phyloP scores from a whole-genome alignment of 2,113 vertebrate genomes.

The Pollachius pollachius region DNA sequence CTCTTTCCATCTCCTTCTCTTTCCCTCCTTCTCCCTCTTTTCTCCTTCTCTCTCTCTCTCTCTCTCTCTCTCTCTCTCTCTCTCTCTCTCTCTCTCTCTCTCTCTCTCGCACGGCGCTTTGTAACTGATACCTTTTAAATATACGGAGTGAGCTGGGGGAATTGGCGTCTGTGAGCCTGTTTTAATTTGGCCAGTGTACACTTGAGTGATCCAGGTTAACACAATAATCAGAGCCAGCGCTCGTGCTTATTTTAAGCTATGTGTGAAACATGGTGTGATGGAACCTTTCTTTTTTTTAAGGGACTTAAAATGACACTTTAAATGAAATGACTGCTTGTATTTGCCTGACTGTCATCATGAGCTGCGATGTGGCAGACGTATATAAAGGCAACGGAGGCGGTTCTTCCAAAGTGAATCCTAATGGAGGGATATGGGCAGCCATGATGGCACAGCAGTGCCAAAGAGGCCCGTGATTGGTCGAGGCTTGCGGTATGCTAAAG shows the following conservation, averaged over 20 bases:
- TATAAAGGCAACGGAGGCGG: too few species aligned
- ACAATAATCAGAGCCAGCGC: slow-evolving; percentile 66
- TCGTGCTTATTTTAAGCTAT: slow-evolving; percentile 42
- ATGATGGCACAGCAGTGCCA: too few species aligned
- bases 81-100: background rate
- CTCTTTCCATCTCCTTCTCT: slow-evolving; percentile 20
- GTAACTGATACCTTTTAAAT: slow-evolving; percentile 63
- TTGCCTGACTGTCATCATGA: slow-evolving; percentile 16
- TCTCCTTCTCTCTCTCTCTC: too few species aligned
- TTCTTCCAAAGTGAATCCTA: too few species aligned
- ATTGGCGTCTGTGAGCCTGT: slow-evolving; percentile 51
- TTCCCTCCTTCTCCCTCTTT: slow-evolving; percentile 7
- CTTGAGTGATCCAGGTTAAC: slow-evolving; percentile 66
- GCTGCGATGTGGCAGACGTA: background rate
- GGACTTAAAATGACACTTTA: slow-evolving; percentile 25
- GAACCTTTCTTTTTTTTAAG: slow-evolving; percentile 21
- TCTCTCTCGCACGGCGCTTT: slow-evolving; percentile 27
- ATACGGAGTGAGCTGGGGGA: slow-evolving; percentile 46
- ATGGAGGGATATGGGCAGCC: too few species aligned
- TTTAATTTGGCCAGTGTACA: slow-evolving; percentile 62
- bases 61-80: too few species aligned
- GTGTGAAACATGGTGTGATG: slow-evolving; percentile 64
- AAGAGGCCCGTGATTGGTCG: too few species aligned
- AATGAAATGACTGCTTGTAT: slow-evolving; percentile 32
- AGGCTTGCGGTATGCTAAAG: too few species aligned